Evolutionary conservation across 2,113 vertebrate species (phyloP).

Genomic region (Dryoscopus gambensis): DNA sequence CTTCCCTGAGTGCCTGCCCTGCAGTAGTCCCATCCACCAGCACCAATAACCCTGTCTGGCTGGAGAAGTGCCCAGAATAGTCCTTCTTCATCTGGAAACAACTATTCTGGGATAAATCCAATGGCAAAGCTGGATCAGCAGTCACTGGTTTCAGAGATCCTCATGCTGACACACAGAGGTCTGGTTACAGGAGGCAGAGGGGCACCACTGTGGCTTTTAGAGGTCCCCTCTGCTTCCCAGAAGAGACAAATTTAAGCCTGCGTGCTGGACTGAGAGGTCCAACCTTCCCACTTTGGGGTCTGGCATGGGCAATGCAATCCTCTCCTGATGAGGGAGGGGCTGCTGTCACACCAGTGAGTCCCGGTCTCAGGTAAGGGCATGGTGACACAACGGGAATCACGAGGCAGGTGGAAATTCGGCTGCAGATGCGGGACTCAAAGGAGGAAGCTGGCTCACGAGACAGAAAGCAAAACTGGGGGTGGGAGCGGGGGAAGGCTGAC

Average conservation of each 20-base stretch:
- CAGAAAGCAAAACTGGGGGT: slow-evolving; percentile 29
- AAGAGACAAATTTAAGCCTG: background rate
- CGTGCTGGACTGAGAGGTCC: background rate
- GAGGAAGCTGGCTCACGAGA: slow-evolving; percentile 38
- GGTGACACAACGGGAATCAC: background rate
- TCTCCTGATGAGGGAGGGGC: fast-evolving
- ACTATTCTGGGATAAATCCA: background rate
- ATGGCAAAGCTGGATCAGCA: background rate
- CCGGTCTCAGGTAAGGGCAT: background rate
- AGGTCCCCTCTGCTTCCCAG: background rate
- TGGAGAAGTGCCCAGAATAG: background rate
- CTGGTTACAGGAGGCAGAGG: background rate
- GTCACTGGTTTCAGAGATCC: background rate
- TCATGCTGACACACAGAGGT: background rate
- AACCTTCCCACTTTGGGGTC: background rate
- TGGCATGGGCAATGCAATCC: background rate
- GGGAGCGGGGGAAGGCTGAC: background rate
- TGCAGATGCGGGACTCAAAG: background rate
- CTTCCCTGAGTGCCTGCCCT: fast-evolving
- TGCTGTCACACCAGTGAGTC: background rate
- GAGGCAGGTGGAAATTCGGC: background rate
- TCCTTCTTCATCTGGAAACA: background rate
- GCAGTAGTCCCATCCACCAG: background rate
- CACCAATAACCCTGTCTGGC: background rate
- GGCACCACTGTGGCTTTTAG: background rate